Evolutionary conservation across 2,888 invertebrate species (phyloP).

Genomic region (Lasiommata megera): DNA sequence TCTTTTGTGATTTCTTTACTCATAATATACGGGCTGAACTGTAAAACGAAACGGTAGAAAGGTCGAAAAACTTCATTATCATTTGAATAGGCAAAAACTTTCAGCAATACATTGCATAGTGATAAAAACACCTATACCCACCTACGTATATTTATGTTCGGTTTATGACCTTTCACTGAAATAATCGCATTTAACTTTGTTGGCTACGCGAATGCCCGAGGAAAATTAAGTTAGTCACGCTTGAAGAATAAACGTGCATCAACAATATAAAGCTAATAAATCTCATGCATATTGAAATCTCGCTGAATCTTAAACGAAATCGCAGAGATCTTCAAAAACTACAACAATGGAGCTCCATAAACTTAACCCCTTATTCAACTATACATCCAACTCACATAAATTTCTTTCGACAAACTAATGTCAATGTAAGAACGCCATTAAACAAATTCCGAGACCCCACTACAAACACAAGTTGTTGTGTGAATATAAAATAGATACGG

Average conservation of each 20-base stretch:
- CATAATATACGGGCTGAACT: too few relatives aligned
- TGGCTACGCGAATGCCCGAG: neutral
- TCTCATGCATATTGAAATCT: conserved; percentile 33
- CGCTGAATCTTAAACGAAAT: conserved; percentile 32
- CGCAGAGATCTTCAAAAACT: conserved; percentile 37
- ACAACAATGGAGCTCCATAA: conserved; percentile 54
- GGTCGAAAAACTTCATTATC: too few relatives aligned
- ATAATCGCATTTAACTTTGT: neutral
- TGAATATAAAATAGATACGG: conserved; percentile 37
- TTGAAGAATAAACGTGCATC: neutral
- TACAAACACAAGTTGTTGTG: conserved; percentile 39
- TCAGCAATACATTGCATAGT: too few relatives aligned
- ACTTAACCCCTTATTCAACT: conserved; percentile 78
- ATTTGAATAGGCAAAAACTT: too few relatives aligned
- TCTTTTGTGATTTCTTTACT: too few relatives aligned
- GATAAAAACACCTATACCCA: too few relatives aligned
- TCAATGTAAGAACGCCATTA: conserved; percentile 80
- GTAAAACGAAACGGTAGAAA: too few relatives aligned
- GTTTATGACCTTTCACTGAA: neutral
- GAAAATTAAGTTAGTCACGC: neutral
- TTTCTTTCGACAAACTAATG: conserved; percentile 80
- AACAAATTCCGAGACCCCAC: conserved; percentile 73
- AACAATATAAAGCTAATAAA: conserved; percentile 26
- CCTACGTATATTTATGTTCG: too few relatives aligned
- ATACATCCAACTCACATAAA: conserved; percentile 78